Evolutionary conservation across 64 coral and sea anemone genomes (phyloP).

Genomic region (Dendrophyllia cribrosa): DNA sequence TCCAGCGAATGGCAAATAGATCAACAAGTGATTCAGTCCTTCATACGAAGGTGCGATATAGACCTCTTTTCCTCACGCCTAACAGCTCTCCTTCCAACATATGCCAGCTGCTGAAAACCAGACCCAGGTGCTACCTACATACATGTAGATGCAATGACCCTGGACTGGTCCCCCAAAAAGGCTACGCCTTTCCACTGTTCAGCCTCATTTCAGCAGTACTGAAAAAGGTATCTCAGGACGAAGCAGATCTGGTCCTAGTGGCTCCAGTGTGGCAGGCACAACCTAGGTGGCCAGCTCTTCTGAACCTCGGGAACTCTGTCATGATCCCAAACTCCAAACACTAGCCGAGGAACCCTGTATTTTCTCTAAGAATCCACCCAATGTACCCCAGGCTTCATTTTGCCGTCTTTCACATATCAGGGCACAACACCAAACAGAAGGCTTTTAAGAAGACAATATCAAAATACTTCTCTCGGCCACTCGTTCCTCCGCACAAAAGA

Average conservation of each 20-base stretch:
- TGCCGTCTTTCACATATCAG: slow-evolving; percentile 39
- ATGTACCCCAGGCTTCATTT: slow-evolving; percentile 39
- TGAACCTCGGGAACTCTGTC: neutral
- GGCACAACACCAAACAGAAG: slow-evolving; percentile 46
- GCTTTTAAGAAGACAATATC: slow-evolving; percentile 36
- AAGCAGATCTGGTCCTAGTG: slow-evolving; percentile 41
- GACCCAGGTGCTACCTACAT: slow-evolving; percentile 23
- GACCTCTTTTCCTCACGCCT: slow-evolving; percentile 53
- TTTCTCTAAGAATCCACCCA: neutral
- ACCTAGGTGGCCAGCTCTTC: slow-evolving; percentile 36
- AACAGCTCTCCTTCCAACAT: slow-evolving; percentile 54
- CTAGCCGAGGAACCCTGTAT: neutral
- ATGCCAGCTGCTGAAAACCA: slow-evolving; percentile 61
- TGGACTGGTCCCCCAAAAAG: slow-evolving; percentile 22
- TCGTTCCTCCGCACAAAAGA: slow-evolving; percentile 23
- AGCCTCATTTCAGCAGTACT: slow-evolving; percentile 16
- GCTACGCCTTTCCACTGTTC: slow-evolving; percentile 67
- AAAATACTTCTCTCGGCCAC: slow-evolving; percentile 47
- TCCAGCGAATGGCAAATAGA: slow-evolving; percentile 63
- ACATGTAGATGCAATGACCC: slow-evolving; percentile 52
- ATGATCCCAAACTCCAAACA: neutral
- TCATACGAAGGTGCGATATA: neutral
- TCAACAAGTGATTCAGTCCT: slow-evolving; percentile 26
- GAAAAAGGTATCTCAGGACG: neutral
- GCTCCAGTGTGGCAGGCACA: slow-evolving; percentile 49